A percentile compares a stretch with the other conserved stretches of the same genome.
These are phyloP conservation scores for Drosophila emarginata DNA, from an alignment of 2,888 invertebrate species.

Conservation along the genomic window DNA sequence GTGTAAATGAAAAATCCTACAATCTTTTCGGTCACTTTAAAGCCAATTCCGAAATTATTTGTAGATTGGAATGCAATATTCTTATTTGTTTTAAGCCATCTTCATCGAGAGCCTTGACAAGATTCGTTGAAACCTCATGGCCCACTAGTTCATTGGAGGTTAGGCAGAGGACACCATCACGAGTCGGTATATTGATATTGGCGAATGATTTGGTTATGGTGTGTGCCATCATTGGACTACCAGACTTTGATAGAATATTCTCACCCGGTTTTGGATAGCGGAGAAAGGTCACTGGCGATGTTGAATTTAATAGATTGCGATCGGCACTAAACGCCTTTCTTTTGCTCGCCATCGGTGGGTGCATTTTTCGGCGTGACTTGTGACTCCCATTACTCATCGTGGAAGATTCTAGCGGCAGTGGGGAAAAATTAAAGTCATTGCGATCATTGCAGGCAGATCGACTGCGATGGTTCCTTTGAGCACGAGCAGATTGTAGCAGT, in stretches of 20 bases:
- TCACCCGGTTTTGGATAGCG: constrained; percentile 82
- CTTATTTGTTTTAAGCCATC: constrained; percentile 80
- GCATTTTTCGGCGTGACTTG: constrained; percentile 74
- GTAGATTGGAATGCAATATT: constrained; percentile 79
- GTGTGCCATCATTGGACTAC: constrained; percentile 81
- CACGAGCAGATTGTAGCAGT: constrained; percentile 79
- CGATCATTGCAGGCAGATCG: constrained; percentile 73
- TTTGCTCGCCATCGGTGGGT: no score
- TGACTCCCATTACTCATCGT: constrained; percentile 39
- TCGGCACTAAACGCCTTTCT: constrained; percentile 81
- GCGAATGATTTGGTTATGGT: constrained; percentile 80
- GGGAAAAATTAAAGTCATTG: no score
- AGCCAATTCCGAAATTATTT: constrained; percentile 63
- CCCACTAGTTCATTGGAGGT: constrained; percentile 75
- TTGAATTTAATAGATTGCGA: constrained; percentile 62
- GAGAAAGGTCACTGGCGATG: constrained; percentile 79
- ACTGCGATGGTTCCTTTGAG: constrained; percentile 78
- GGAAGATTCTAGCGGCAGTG: no score
- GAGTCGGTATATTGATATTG: constrained; percentile 82
- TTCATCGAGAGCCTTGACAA: constrained; percentile 76
- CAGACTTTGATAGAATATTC: constrained; percentile 80
- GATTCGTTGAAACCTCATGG: constrained; percentile 66
- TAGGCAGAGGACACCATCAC: constrained; percentile 81
- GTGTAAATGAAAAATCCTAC: no score
- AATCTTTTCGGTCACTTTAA: no score